Percentiles rank a stretch among this genome's conserved stretches.
Conservation (phyloP, 2,888 invertebrate species). For the Euzetes globulus region DNA sequence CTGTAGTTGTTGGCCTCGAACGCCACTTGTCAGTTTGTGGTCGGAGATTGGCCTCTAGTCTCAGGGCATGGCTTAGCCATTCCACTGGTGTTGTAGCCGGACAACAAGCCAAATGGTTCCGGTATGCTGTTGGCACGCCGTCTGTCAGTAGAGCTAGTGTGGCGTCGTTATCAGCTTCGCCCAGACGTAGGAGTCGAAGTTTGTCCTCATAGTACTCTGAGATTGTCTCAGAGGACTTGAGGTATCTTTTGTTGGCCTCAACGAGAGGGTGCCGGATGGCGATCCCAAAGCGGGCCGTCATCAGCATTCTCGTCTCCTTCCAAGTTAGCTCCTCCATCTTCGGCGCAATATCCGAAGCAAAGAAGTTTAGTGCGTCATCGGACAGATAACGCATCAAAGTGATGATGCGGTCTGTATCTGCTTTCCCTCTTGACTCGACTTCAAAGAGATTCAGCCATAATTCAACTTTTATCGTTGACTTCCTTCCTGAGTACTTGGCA, state of each 20-base stretch:
- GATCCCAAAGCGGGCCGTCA: slow-evolving; percentile 16
- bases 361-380: slow-evolving; percentile 18
- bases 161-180: neutral
- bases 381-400: neutral
- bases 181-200: neutral
- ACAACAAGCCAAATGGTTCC: neutral
- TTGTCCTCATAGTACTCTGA: slow-evolving; percentile 9
- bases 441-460: neutral
- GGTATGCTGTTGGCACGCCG: neutral
- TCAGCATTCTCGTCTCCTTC: neutral
- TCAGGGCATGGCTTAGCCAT: neutral
- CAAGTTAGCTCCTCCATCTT: neutral
- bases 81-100: neutral
- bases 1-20: neutral
- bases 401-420: neutral
- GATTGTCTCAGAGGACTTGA: neutral
- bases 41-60: neutral
- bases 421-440: neutral
- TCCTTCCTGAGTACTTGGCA: neutral
- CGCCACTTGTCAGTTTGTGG: too few species aligned
- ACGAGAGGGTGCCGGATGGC: neutral
- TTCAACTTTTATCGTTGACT: neutral
- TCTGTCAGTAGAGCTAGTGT: neutral
- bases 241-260: neutral
- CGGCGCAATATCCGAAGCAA: slow-evolving; percentile 6